These are phyloP conservation scores for Papilio polytes DNA, from an alignment of 1,140 invertebrate genomes.

Conservation along the genomic window DNA sequence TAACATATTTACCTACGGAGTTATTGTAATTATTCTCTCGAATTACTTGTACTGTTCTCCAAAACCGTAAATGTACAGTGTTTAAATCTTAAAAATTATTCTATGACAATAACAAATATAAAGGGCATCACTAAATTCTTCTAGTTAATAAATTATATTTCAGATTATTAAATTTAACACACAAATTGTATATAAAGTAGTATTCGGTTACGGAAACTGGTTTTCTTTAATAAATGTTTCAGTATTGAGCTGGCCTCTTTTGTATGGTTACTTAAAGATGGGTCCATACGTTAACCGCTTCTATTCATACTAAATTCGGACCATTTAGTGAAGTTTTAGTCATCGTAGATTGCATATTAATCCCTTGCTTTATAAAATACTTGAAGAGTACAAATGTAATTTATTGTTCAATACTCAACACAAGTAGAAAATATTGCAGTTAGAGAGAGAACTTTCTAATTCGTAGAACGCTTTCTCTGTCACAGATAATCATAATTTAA, in stretches of 20 bases:
- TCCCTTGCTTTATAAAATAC: constrained; percentile 60
- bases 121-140: constrained; percentile 54
- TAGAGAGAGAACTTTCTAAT: background rate
- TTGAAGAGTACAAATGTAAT: constrained; percentile 74
- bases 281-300: constrained; percentile 53
- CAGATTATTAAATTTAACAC: constrained; percentile 48
- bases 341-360: constrained; percentile 56
- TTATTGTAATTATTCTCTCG: constrained; percentile 52
- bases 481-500: no score
- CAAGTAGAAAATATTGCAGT: constrained; percentile 32
- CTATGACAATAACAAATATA: constrained; percentile 73
- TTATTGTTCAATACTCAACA: constrained; percentile 56
- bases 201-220: constrained; percentile 65
- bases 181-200: constrained; percentile 38
- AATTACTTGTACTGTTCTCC: constrained; percentile 64
- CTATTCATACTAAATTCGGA: constrained; percentile 67
- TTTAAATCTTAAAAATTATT: constrained; percentile 57
- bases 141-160: constrained; percentile 53
- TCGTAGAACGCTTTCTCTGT: background rate
- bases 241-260: constrained; percentile 70
- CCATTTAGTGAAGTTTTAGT: constrained; percentile 71
- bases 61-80: constrained; percentile 61
- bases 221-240: constrained; percentile 51
- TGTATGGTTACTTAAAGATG: constrained; percentile 51
- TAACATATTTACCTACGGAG: constrained; percentile 63